A percentile compares a stretch with the other conserved stretches of the same genome.
Evolutionary conservation across 2,113 vertebrate species (phyloP).

Genomic region (Proteles cristata): DNA sequence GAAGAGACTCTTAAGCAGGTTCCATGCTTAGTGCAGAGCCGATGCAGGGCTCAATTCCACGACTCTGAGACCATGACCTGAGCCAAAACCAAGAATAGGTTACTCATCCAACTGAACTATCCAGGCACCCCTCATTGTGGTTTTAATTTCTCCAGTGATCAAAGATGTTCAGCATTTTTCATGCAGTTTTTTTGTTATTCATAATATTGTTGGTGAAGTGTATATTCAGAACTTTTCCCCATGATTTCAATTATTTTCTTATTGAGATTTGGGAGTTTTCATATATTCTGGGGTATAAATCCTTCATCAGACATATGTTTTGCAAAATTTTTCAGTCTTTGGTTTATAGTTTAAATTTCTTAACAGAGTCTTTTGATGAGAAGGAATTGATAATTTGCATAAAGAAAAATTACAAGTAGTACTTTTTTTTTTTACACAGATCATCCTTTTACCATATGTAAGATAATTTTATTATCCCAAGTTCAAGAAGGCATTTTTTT

Average conservation of each 20-base stretch:
- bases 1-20: too few species aligned
- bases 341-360: not conserved
- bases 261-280: not conserved
- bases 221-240: not conserved
- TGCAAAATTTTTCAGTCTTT: not conserved
- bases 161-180: not conserved
- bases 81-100: too few species aligned
- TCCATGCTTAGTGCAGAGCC: too few species aligned
- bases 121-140: not conserved
- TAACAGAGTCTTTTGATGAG: not conserved
- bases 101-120: too few species aligned
- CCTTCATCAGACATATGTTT: not conserved
- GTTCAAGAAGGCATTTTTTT: not conserved
- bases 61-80: too few species aligned
- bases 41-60: too few species aligned
- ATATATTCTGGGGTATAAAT: not conserved
- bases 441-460: not conserved
- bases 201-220: not conserved
- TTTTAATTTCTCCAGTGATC: not conserved
- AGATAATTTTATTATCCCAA: not conserved
- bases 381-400: not conserved
- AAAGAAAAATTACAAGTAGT: not conserved
- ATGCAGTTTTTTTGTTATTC: not conserved
- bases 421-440: not conserved
- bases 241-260: not conserved